A percentile compares a stretch with the other conserved stretches of the same genome.
These are phyloP conservation scores for Steinernema feltiae DNA, from an alignment of 1,140 invertebrate genomes.

Conservation along the genomic window DNA sequence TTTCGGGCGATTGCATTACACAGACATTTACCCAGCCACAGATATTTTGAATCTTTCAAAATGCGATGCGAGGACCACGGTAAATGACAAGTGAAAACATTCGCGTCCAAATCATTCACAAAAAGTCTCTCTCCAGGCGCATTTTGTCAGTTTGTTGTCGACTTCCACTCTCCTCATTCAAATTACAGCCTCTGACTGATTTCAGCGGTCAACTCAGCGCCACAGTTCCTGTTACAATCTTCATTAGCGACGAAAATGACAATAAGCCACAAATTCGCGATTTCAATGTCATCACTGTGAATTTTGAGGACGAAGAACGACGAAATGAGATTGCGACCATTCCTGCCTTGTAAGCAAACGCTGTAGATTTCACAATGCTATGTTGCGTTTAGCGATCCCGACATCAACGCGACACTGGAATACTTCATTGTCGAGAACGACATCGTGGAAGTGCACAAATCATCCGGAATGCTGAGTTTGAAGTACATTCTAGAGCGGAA, in stretches of 20 bases:
- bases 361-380: not conserved
- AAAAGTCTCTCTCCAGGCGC: not conserved
- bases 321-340: slow-evolving; percentile 41
- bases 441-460: too few relatives aligned
- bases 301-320: slow-evolving; percentile 40
- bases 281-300: slow-evolving; percentile 43
- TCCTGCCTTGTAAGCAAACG: slow-evolving; percentile 51
- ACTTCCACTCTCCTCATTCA: slow-evolving; percentile 7
- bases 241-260: slow-evolving; percentile 54
- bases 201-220: slow-evolving; percentile 53
- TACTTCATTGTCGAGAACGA: too few relatives aligned
- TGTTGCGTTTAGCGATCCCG: slow-evolving; percentile 49
- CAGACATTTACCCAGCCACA: too few relatives aligned
- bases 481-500: slow-evolving; percentile 81
- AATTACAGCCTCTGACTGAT: not conserved
- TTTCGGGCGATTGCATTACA: too few relatives aligned
- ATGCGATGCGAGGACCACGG: too few relatives aligned
- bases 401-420: slow-evolving; percentile 57
- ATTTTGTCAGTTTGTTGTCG: not conserved
- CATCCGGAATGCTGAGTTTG: too few relatives aligned
- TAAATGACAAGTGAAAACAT: too few relatives aligned
- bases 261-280: slow-evolving; percentile 51
- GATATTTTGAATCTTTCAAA: too few relatives aligned
- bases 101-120: not conserved
- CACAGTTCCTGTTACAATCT: slow-evolving; percentile 48